Evolutionary conservation across 2,888 invertebrate genomes (phyloP), one percentile per base, ranked within the genome.

Genomic region (Octodonta nipae): DNA sequence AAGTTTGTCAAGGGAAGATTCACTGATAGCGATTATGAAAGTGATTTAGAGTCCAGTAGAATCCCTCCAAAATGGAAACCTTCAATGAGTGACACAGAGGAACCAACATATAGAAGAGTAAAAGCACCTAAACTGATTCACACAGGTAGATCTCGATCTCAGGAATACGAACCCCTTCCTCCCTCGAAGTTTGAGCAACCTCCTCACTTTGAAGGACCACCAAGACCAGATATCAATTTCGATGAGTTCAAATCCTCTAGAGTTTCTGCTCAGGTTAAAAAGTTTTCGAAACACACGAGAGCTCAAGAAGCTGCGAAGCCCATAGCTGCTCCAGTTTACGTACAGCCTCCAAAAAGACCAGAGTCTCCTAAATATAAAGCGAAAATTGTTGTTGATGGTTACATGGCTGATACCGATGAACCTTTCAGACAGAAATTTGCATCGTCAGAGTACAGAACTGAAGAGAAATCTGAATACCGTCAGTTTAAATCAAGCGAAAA

Each of bases 331-430:
- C 62, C 65, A 6, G 47, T 58, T 30, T 61, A 52, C 40, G 47
- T 57, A 2, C 52, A 59, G 22, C 44, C 34, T 6, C 2, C 33
- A 25, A 30, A 35, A 26, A 28, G 27, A 31, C 63, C 67, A 1
- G 66, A 67, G 28, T 67, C 70, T 2, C 68, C 71, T 1, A 70
- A 70, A 51, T 52, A 60, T 10, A 71, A 70, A 47, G 58, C 60
- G 31, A 68, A 67, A 48, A 50, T 51, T 15, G 56, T 63, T 30
- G 57, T 63, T 13, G 72, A 72, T 36, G 78, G 78, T 7, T 78
- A 78, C 47, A 73, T 74, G 59, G 78, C 78, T 2, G 78, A 78
- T 48, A 78, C 78, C 0, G 77, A 78, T 43, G 78, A 78, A 44
- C 71, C 73, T 2, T 62, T 69, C 10, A 46, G 48, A 31, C 48